Percentiles rank a stretch among this genome's conserved stretches.
These are phyloP conservation scores for Eristalis arbustorum DNA, from an alignment of 2,888 invertebrate species.

Conservation along the genomic window DNA sequence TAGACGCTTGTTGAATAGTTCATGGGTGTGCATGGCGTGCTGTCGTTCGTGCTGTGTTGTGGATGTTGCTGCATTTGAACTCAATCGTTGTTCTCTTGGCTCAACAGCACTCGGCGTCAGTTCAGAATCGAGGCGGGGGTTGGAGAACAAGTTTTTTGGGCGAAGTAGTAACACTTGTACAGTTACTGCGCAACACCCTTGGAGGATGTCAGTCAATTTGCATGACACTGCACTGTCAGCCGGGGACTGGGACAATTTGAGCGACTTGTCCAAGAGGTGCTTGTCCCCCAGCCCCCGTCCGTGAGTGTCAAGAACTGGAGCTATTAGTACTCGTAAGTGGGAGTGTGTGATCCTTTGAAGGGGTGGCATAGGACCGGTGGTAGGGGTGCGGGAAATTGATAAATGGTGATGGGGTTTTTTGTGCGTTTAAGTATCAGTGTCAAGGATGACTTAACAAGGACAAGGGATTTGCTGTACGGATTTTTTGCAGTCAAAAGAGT, in stretches of 20 bases:
- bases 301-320: not conserved
- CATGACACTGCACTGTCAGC: slow-evolving; percentile 37
- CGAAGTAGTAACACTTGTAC: not conserved
- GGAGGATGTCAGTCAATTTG: slow-evolving; percentile 41
- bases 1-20: slow-evolving; percentile 57
- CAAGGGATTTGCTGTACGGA: not conserved
- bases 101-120: slow-evolving; percentile 45
- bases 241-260: not conserved
- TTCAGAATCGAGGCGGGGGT: slow-evolving; percentile 15
- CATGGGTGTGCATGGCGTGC: slow-evolving; percentile 5
- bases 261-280: not conserved
- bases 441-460: not conserved
- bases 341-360: not conserved
- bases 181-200: not conserved
- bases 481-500: too few species aligned
- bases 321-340: not conserved
- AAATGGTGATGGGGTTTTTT: not conserved
- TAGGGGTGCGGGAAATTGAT: not conserved
- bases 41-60: not conserved
- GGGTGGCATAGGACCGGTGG: not conserved
- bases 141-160: slow-evolving; percentile 25
- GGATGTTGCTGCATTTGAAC: not conserved
- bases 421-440: not conserved
- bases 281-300: not conserved
- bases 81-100: slow-evolving; percentile 18